A percentile compares a stretch with the other conserved stretches of the same genome.
Evolutionary conservation across 2,888 invertebrate genomes (phyloP).

Genomic region (Ligdia adustata): DNA sequence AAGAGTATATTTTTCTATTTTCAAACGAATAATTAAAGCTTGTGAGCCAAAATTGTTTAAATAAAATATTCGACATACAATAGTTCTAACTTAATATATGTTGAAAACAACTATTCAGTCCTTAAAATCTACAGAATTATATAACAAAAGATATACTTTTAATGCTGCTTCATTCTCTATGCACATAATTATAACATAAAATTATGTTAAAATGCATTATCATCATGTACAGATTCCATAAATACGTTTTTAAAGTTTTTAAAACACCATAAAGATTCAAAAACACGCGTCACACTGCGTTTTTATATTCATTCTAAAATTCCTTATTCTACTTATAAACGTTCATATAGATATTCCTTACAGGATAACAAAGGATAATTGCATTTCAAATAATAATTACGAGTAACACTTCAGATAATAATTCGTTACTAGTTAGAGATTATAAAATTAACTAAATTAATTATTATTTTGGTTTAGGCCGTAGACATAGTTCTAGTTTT

Average conservation of each 20-base stretch:
- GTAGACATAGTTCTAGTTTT: conserved; percentile 21
- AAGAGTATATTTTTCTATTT: too few relatives aligned
- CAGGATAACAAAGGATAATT: conserved; percentile 49
- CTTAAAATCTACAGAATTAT: conserved; percentile 14
- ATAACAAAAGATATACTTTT: conserved; percentile 17
- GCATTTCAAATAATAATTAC: conserved; percentile 26
- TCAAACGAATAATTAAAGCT: conserved; percentile 48
- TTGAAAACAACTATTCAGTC: conserved; percentile 33
- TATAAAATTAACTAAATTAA: conserved; percentile 2
- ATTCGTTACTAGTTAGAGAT: conserved; percentile 4
- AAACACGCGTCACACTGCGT: conserved; percentile 58
- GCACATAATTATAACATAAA: conserved; percentile 10
- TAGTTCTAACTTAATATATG: conserved; percentile 33
- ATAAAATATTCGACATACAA: too few relatives aligned
- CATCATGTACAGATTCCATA: conserved; percentile 35
- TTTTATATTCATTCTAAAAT: conserved; percentile 39
- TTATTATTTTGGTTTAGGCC: conserved; percentile 30
- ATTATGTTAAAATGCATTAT: conserved; percentile 42
- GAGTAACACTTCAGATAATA: conserved; percentile 26
- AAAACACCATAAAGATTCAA: conserved; percentile 63
- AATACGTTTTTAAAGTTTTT: conserved; percentile 30
- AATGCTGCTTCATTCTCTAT: conserved; percentile 6
- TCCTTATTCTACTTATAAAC: conserved; percentile 33
- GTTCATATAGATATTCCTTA: conserved; percentile 43
- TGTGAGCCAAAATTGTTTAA: too few relatives aligned